Base-by-base conservation (phyloP, 2,113 vertebrate species). In the Hiodon tergisus region DNA sequence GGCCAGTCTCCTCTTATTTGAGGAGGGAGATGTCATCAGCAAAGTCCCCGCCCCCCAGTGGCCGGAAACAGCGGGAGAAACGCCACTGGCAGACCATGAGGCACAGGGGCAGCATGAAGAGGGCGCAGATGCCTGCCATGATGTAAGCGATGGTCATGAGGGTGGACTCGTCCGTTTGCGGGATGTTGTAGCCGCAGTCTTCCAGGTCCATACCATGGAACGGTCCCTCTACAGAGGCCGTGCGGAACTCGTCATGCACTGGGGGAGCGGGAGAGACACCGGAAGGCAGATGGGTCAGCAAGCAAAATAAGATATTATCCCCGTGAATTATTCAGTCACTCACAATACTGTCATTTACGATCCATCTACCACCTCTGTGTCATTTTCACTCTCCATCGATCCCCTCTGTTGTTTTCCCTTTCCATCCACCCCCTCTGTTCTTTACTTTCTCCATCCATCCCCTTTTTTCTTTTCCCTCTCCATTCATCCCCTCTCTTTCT, bases 31-130 rank as follows among this genome's bases (percentile, higher is more conserved):
- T 97, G 90, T 98, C 95, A 0, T 99, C 97, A 0, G 95, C 94
- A 0, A 98, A 97, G 89, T 98, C 95, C 2, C 94, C 92, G 0
- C 88, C 88, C 76, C 90, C 90, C 0, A 91, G 92, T 6, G 91
- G 93, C 73, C 93, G 94, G 80, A 98, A 87, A 86, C 96, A 98
- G 85, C 89, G 95, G 61, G 93, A 89, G 67, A 96, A 98, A 83
- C 96, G 96, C 96, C 96, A 98, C 92, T 99, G 97, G 78, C 96
- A 98, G 79, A 98, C 93, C 95, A 99, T 98, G 86, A 98, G 94
- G 89, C 96, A 98, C 78, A 99, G 92, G 0, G 97, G 97, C 83
- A 98, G 90, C 97, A 99, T 98, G 91, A 99, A 99, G 79, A 99
- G 95, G 6, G 95, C 96, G 1, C 96, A 99, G 86, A 99, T 96